A percentile compares a stretch with the other conserved stretches of the same genome.
These are phyloP conservation scores for Spizaetus ornatus DNA, from an alignment of 2,113 vertebrate species.

Conservation along the genomic window DNA sequence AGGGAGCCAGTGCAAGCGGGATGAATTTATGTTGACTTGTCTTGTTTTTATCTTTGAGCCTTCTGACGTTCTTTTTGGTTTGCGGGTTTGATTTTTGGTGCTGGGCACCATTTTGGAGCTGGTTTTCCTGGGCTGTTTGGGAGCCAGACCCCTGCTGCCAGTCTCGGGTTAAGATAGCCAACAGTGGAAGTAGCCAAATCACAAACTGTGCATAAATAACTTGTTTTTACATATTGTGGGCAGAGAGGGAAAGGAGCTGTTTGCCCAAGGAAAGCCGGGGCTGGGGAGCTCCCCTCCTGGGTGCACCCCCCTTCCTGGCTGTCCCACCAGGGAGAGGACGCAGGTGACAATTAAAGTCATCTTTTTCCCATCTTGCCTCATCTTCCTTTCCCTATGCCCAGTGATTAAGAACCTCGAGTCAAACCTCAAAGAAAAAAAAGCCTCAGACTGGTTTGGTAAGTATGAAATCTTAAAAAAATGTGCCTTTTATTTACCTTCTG, in stretches of 20 bases:
- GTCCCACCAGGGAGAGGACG: fast-evolving
- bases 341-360: not conserved
- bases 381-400: not conserved
- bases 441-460: not conserved
- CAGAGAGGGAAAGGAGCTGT: not conserved
- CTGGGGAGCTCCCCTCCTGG: not conserved
- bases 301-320: too few relatives aligned
- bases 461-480: not conserved
- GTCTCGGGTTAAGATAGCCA: not conserved
- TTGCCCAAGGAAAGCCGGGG: not conserved
- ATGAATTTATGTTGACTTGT: fast-evolving
- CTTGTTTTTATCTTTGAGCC: not conserved
- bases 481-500: not conserved
- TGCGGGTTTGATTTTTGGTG: not conserved
- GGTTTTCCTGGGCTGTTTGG: not conserved
- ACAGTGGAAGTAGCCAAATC: not conserved
- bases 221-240: not conserved
- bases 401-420: not conserved
- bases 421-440: not conserved
- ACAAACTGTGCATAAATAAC: not conserved
- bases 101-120: not conserved
- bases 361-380: not conserved
- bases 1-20: fast-evolving
- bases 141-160: not conserved
- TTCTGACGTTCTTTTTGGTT: fast-evolving